Evolutionary conservation across 2,797 vertebrate genomes (phyloP).

Genomic region (Melanotaenia trifasciata): DNA sequence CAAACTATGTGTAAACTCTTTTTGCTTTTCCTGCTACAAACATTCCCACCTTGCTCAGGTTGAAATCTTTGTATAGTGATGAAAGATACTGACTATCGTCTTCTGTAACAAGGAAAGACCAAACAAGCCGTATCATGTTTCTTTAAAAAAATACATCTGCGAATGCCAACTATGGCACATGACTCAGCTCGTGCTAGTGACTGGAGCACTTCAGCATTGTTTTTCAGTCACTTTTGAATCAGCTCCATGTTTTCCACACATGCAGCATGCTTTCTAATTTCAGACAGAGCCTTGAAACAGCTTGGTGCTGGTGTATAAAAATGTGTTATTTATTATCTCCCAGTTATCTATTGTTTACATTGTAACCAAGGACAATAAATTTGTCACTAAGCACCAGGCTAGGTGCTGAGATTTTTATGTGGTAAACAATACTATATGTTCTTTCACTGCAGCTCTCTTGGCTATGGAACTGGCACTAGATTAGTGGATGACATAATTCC

Average conservation of each 20-base stretch:
- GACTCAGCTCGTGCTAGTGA: conserved; percentile 59
- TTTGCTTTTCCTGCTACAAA: conserved; percentile 12
- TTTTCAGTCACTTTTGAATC: conserved; percentile 51
- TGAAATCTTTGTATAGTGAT: conserved; percentile 58
- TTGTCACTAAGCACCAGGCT: conserved; percentile 87
- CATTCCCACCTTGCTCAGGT: conserved; percentile 25
- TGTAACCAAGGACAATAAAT: conserved; percentile 92
- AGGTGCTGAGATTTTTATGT: conserved; percentile 91
- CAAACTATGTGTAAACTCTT: neutral
- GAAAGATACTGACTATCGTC: conserved; percentile 55
- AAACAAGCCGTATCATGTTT: conserved; percentile 69
- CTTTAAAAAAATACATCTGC: conserved; percentile 55
- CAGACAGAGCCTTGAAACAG: conserved; percentile 59
- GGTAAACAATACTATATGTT: conserved; percentile 96
- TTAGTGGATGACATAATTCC: conserved; percentile 92
- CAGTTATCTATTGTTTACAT: conserved; percentile 91
- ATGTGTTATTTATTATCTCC: conserved; percentile 83
- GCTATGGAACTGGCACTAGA: conserved; percentile 87
- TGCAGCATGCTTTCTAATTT: conserved; percentile 66
- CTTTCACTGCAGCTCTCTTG: conserved; percentile 88
- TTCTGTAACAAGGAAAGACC: conserved; percentile 67
- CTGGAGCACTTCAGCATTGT: conserved; percentile 47
- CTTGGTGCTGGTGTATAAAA: conserved; percentile 58
- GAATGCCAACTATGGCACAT: conserved; percentile 53
- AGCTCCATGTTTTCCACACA: conserved; percentile 56